Conservation (phyloP, 2,888 invertebrate genomes). For the Choristoneura rosaceana region DNA sequence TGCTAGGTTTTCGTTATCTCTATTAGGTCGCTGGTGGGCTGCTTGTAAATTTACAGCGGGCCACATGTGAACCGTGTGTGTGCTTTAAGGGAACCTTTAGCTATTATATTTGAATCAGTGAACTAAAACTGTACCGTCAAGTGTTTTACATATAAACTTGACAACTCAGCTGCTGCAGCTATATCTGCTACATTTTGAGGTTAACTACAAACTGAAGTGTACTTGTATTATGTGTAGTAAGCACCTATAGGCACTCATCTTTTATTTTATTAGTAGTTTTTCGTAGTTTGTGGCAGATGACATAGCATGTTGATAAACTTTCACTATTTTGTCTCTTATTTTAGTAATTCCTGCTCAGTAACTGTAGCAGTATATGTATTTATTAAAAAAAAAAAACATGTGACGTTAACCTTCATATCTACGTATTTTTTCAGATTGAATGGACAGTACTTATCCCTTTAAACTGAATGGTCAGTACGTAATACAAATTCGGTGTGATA, state of each 20-base stretch:
- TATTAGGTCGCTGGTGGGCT: too few species aligned
- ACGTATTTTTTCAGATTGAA: background rate
- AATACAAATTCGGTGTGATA: slow-evolving; percentile 40
- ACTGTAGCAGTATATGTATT: too few species aligned
- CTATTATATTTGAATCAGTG: too few species aligned
- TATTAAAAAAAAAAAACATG: too few species aligned
- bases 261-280: background rate
- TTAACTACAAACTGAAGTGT: background rate
- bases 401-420: too few species aligned
- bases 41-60: too few species aligned
- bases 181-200: background rate
- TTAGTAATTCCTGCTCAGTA: background rate
- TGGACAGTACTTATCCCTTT: background rate
- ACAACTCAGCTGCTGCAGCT: background rate
- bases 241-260: background rate
- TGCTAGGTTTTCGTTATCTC: too few species aligned
- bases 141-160: background rate
- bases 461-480: background rate
- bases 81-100: too few species aligned
- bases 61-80: too few species aligned
- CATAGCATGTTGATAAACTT: background rate
- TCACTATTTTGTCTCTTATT: background rate
- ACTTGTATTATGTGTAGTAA: background rate
- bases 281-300: background rate
- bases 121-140: background rate